Evolutionary conservation across 1,140 invertebrate species (phyloP), one percentile per base, ranked within the genome.

Genomic region (Contarinia nasturtii): DNA sequence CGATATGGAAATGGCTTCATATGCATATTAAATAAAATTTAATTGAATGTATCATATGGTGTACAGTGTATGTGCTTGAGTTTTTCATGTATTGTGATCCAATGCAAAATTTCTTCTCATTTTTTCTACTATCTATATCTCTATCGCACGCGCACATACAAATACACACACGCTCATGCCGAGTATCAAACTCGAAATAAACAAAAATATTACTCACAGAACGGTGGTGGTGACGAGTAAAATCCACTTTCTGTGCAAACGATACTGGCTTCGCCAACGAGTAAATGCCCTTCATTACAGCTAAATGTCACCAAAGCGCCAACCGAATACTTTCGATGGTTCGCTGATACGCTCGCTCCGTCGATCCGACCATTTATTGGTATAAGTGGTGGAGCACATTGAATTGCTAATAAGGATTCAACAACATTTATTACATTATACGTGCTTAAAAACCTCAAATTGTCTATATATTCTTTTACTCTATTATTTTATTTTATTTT

Each of bases 161-260:
- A n/a, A n/a, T n/a, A n/a, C n/a, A n/a, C n/a, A n/a, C n/a, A n/a
- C n/a, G 27, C 10, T 27, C 27, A 27, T 27, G 27, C 27, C n/a
- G n/a, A n/a, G n/a, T 43, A 21, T 43, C 17, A 20, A 18, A 43
- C n/a, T 3, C n/a, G 18, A 20, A 18, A 20, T 43, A 43, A 42
- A 17, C 19, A 17, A 42, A 19, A 10, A 34, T 43, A 27, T 33
- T 63, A 64, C 64, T 66, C 69, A 69, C 86, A 90, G 56, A 80
- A 75, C 49, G 86, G 86, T n/a, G 82, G 72, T 46, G 80, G 75
- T 61, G 86, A 81, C 8, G 83, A 86, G 86, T 86, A 90, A 51
- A 78, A 80, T 34, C 86, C 86, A 52, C 77, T 82, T 62, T 88
- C 84, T 15, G 79, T 85, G 63, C 86, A 90, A 17, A 87, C 82